Conservation (phyloP, 2,113 vertebrate species). For the Theristicus caerulescens region DNA sequence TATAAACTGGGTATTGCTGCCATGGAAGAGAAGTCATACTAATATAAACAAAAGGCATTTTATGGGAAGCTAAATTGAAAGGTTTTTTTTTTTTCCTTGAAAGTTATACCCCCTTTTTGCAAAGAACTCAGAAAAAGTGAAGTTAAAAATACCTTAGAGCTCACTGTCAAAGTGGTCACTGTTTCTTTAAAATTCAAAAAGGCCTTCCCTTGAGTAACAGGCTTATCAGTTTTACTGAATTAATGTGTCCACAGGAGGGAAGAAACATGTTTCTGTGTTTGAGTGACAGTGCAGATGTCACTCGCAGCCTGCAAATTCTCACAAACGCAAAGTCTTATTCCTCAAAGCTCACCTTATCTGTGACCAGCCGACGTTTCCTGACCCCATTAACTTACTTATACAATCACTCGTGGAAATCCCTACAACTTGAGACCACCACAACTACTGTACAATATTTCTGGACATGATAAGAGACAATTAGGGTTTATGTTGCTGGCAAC, state of each 20-base stretch:
- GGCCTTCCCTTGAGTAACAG: constrained; percentile 42
- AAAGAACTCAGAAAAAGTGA: background rate
- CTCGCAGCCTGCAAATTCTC: constrained; percentile 18
- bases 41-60: background rate
- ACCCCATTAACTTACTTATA: background rate
- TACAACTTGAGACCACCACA: background rate
- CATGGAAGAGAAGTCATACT: background rate
- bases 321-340: background rate
- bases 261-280: constrained; percentile 32
- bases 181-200: constrained; percentile 62
- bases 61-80: background rate
- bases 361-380: background rate
- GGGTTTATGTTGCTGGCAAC: background rate
- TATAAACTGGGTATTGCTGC: background rate
- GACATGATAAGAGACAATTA: background rate
- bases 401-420: background rate
- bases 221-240: constrained; percentile 65
- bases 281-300: constrained; percentile 66
- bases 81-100: background rate
- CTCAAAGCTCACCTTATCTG: background rate
- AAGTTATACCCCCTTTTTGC: background rate
- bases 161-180: constrained; percentile 34
- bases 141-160: constrained; percentile 37
- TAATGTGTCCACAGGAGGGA: constrained; percentile 67
- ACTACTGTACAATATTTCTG: background rate